A percentile compares a stretch with the other conserved stretches of the same genome.
phyloP scores from a whole-genome alignment of 2,113 vertebrate species.

The Alaudala cheleensis region DNA sequence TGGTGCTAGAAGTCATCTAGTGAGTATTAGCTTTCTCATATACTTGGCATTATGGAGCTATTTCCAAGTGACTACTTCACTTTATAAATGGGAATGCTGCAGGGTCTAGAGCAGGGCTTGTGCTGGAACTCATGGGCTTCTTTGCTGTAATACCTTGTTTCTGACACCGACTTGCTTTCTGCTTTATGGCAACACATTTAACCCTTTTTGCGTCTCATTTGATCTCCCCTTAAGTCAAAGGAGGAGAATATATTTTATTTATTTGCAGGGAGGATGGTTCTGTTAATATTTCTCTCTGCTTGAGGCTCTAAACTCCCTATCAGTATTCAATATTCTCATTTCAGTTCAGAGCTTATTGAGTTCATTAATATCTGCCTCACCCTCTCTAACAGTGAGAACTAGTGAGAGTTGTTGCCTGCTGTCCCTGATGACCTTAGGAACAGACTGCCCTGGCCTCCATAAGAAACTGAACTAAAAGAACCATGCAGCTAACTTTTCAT shows the following conservation, averaged over 20 bases:
- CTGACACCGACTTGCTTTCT: neutral
- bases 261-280: neutral
- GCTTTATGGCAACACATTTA: neutral
- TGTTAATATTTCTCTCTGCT: neutral
- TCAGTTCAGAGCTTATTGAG: neutral
- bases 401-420: neutral
- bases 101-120: neutral
- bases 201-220: neutral
- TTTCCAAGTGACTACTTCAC: slow-evolving; percentile 3
- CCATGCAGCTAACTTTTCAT: neutral
- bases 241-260: neutral
- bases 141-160: neutral
- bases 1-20: slow-evolving; percentile 33
- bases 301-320: neutral
- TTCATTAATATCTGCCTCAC: neutral
- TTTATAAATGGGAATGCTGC: slow-evolving; percentile 22
- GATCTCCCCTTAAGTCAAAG: neutral
- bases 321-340: neutral
- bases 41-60: slow-evolving; percentile 1
- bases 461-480: neutral
- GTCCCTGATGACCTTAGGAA: neutral
- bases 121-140: neutral
- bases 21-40: slow-evolving; percentile 36
- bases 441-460: neutral
- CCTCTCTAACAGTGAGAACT: neutral